Percentiles rank a stretch among this genome's conserved stretches.
Conservation (phyloP, 2,797 vertebrate genomes). For the Xyrichtys novacula region DNA sequence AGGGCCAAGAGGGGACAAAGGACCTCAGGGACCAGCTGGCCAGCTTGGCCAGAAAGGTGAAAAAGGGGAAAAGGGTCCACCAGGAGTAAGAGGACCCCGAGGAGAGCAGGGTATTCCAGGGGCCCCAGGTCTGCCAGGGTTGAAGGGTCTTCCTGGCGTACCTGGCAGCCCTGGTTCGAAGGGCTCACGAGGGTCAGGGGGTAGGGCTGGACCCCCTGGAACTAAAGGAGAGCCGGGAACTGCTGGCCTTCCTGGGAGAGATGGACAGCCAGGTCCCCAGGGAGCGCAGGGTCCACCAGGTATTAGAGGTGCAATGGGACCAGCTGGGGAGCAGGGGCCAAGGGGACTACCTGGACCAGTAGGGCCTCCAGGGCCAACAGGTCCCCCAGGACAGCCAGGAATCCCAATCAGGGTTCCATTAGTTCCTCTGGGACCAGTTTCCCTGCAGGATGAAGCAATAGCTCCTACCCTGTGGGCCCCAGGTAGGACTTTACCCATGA, state of each 20-base stretch:
- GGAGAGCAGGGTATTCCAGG: constrained; percentile 92
- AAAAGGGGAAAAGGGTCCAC: constrained; percentile 91
- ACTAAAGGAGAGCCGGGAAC: constrained; percentile 91
- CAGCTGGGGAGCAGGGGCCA: constrained; percentile 89
- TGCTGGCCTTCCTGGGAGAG: constrained; percentile 90
- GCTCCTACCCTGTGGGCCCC: constrained; percentile 57
- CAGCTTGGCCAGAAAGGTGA: constrained; percentile 91
- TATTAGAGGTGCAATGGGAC: constrained; percentile 89
- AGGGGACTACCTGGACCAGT: constrained; percentile 89
- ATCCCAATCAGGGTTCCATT: constrained; percentile 77
- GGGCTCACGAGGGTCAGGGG: constrained; percentile 93
- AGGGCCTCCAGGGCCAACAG: constrained; percentile 88
- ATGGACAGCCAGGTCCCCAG: constrained; percentile 89
- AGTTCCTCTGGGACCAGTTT: constrained; percentile 81
- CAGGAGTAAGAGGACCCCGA: constrained; percentile 87
- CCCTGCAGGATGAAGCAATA: constrained; percentile 83
- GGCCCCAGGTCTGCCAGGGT: constrained; percentile 88
- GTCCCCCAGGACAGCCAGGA: constrained; percentile 88
- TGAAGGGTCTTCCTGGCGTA: constrained; percentile 90
- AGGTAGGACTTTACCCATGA: constrained; percentile 42
- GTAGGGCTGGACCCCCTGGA: constrained; percentile 91
- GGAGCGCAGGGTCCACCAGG: constrained; percentile 92
- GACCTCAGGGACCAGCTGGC: constrained; percentile 88
- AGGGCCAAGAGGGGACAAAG: constrained; percentile 94
- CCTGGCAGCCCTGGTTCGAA: constrained; percentile 91